Conservation (phyloP, 2,888 invertebrate genomes). For the Ophion slaviceki region DNA sequence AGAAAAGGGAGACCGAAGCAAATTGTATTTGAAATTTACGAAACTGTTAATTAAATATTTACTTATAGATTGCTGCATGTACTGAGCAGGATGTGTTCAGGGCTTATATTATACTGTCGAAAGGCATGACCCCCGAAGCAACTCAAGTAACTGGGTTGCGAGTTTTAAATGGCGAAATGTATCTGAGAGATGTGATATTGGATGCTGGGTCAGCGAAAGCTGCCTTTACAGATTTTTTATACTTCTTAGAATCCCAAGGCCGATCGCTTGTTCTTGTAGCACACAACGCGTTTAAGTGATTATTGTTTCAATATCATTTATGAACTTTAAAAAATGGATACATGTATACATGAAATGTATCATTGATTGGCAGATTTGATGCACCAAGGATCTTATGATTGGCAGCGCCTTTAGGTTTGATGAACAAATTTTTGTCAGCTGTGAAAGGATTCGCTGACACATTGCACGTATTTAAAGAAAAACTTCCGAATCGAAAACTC, state of each 20-base stretch:
- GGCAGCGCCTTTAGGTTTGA: background rate
- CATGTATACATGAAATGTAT: no score
- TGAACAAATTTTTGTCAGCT: conserved; percentile 8
- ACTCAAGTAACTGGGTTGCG: background rate
- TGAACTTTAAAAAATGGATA: background rate
- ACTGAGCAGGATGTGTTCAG: conserved; percentile 6
- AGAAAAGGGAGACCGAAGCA: no score
- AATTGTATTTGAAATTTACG: background rate
- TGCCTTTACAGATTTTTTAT: conserved; percentile 12
- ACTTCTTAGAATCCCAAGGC: background rate
- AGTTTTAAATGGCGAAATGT: conserved; percentile 20
- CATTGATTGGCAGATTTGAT: conserved; percentile 1
- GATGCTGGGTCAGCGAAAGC: conserved; percentile 3
- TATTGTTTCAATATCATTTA: background rate
- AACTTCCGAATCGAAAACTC: conserved; percentile 29
- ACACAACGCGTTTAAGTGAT: conserved; percentile 1
- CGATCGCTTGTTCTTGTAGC: conserved; percentile 11
- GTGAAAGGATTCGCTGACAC: conserved; percentile 48
- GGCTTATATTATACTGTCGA: conserved; percentile 9
- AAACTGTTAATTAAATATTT: background rate
- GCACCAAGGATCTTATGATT: background rate
- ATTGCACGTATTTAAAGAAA: conserved; percentile 21
- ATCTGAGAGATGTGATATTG: conserved; percentile 4
- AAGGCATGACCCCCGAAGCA: conserved; percentile 8
- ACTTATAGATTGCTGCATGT: background rate